These are phyloP conservation scores for Rhagoletis pomonella DNA, from an alignment of 1,140 invertebrate species.

Conservation along the genomic window DNA sequence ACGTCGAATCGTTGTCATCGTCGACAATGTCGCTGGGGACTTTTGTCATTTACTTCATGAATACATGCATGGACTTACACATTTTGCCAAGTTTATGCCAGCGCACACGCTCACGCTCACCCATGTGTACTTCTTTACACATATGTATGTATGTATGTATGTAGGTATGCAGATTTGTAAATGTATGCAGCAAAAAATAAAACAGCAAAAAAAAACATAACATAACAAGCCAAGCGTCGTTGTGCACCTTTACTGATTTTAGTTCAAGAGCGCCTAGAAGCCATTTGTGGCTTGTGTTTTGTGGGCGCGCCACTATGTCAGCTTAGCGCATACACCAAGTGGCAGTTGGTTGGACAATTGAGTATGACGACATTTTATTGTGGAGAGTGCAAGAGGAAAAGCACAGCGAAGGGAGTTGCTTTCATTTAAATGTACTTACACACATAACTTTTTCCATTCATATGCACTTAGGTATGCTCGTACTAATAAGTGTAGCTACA, in stretches of 20 bases:
- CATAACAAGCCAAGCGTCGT: constrained; percentile 35
- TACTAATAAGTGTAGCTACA: too few species aligned
- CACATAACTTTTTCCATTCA: too few species aligned
- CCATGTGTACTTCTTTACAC: not conserved
- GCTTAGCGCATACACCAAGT: constrained; percentile 28
- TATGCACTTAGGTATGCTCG: too few species aligned
- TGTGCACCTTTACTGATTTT: constrained; percentile 49
- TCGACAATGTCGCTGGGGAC: constrained; percentile 40
- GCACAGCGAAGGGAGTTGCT: not conserved
- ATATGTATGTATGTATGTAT: not conserved
- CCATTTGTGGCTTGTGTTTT: constrained; percentile 43
- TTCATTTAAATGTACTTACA: too few species aligned
- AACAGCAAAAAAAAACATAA: too few species aligned
- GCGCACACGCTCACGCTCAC: not conserved
- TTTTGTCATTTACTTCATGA: constrained; percentile 52
- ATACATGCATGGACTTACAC: constrained; percentile 35
- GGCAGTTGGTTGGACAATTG: constrained; percentile 47
- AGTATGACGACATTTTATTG: constrained; percentile 39
- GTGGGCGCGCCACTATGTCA: constrained; percentile 16
- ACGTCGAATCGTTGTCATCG: constrained; percentile 40
- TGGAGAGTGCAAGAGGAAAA: not conserved
- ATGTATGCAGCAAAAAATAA: not conserved
- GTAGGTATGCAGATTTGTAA: not conserved
- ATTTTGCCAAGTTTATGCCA: not conserved
- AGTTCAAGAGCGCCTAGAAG: constrained; percentile 42